Evolutionary conservation across 2,113 vertebrate species (phyloP), one percentile per base, ranked within the genome.

Genomic region (Solea solea): DNA sequence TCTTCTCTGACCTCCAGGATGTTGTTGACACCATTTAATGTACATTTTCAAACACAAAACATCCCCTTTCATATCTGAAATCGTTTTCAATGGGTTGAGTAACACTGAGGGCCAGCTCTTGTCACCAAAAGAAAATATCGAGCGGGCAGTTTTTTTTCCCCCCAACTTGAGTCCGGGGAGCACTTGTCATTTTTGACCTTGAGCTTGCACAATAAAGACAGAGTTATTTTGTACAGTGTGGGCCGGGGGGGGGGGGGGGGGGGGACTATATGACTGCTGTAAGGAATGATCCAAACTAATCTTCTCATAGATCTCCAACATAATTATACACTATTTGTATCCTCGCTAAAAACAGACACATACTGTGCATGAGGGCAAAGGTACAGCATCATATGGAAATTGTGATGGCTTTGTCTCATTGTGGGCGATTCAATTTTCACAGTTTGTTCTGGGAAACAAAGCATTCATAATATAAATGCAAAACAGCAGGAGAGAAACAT

Each of bases 1-100:
- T 81, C 86, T 72, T 52, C 69, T 71, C 76, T 92, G 89, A 91
- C 87, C 88, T 85, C 83, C 46, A 66, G 46, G 69, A 83, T 90
- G 86, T 83, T 89, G 84, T 90, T 87, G 89, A 93, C 85, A 88
- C 89, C 82, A 12, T 91, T 92, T 91, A 91, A 93, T 91, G 89
- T 89, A 90, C 90, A 90, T 91, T 90, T 92, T 79, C 86, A 86
- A 82, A 84, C 76, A 89, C 81, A 79, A 91, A 91, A 90, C 59
- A 70, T 84, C 84, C 89, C 83, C 74, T 80, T 82, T 87, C 85
- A 86, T 65, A 66, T 84, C 54, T 64, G 48, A 86, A 91, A 89
- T 90, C 63, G 64, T 78, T 88, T 86, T 88, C 81, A 67, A 85
- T 78, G 87, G 85, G 82, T 76, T 82, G 84, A 81, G 73, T 72